phyloP scores from a whole-genome alignment of 2,113 vertebrate species.

The Tilapia sparmanii region DNA sequence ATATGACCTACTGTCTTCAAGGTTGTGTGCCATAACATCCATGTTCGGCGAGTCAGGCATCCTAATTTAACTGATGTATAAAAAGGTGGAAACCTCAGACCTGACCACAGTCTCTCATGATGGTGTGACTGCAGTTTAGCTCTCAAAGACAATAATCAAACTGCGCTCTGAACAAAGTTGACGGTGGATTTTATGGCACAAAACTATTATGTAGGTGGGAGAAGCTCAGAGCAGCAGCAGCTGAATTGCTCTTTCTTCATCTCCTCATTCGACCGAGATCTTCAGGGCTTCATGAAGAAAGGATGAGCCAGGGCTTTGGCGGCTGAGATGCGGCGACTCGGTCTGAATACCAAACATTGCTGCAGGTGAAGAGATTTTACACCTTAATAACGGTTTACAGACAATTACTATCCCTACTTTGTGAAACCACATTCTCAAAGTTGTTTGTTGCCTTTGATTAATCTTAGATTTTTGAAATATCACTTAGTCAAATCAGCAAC shows the following conservation, averaged over 20 bases:
- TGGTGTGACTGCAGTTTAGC: not conserved
- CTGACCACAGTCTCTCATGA: not conserved
- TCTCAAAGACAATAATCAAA: not conserved
- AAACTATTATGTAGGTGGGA: not conserved
- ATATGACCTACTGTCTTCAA: rapidly evolving
- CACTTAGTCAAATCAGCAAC: not conserved
- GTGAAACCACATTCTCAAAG: not conserved
- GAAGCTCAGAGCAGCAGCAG: not conserved
- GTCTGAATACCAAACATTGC: slow-evolving; percentile 69
- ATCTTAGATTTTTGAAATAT: not conserved
- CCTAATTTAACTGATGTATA: not conserved
- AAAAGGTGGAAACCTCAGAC: not conserved
- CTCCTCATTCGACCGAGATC: not conserved
- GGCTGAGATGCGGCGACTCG: slow-evolving; percentile 63
- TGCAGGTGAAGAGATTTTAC: slow-evolving; percentile 19
- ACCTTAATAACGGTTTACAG: not conserved
- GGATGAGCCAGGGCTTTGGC: slow-evolving; percentile 64
- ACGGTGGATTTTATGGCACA: not conserved
- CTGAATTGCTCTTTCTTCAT: not conserved
- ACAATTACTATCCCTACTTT: not conserved
- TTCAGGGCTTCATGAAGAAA: slow-evolving; percentile 52
- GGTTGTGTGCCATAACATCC: not conserved
- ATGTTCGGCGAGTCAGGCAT: not conserved
- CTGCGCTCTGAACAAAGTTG: not conserved
- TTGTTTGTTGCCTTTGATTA: not conserved